A percentile compares a stretch with the other conserved stretches of the same genome.
These are phyloP conservation scores for Delia radicum DNA, from an alignment of 1,140 invertebrate genomes.

Conservation along the genomic window DNA sequence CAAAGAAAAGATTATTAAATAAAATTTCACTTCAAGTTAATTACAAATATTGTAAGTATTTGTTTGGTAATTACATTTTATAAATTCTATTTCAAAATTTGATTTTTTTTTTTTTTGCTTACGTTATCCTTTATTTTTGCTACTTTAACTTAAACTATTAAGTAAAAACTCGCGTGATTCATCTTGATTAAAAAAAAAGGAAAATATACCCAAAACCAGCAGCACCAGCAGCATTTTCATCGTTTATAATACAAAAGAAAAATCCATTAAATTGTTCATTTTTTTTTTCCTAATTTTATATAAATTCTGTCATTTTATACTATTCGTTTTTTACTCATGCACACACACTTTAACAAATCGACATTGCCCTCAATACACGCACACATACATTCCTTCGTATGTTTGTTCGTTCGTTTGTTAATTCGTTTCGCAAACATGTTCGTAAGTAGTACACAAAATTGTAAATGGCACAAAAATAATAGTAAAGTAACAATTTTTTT, in stretches of 20 bases:
- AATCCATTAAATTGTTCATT: neutral
- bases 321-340: neutral
- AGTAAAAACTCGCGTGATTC: slow-evolving; percentile 17
- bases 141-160: neutral
- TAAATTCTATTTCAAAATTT: neutral
- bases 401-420: neutral
- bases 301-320: neutral
- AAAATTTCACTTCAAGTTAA: neutral
- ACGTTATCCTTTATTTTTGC: neutral
- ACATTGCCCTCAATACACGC: slow-evolving; percentile 16
- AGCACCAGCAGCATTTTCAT: neutral
- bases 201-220: neutral
- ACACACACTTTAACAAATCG: neutral
- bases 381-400: neutral
- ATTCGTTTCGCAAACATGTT: neutral
- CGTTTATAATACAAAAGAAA: neutral
- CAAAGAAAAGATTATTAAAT: neutral
- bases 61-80: neutral
- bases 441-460: neutral
- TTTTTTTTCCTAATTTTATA: neutral
- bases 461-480: neutral
- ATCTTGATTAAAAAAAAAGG: neutral
- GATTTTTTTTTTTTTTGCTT: neutral
- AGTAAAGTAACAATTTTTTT: neutral
- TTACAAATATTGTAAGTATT: neutral